These are phyloP conservation scores for Lucifuga dentata DNA, from an alignment of 2,113 vertebrate species.

Conservation along the genomic window DNA sequence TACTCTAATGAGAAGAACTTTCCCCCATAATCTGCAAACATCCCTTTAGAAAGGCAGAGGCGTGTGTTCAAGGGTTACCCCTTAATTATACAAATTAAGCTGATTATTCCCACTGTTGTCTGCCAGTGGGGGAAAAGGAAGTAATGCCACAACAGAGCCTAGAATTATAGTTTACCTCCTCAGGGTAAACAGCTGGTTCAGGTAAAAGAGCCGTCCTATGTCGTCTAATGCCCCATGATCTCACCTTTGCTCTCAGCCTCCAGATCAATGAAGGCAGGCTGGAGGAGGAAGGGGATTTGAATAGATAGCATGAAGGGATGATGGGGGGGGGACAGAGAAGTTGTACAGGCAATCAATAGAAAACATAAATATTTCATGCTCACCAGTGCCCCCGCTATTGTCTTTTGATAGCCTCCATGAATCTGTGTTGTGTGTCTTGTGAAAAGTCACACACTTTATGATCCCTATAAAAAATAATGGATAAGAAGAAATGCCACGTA, in stretches of 20 bases:
- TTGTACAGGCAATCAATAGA: slow-evolving; percentile 58
- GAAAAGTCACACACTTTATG: slow-evolving; percentile 2
- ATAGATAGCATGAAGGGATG: too few species aligned
- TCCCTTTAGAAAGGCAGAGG: slow-evolving; percentile 60
- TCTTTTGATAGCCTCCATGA: slow-evolving; percentile 35
- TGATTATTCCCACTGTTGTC: slow-evolving; percentile 69
- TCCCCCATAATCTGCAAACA: slow-evolving; percentile 63
- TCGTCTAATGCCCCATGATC: neutral
- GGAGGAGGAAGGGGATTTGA: slow-evolving; percentile 36
- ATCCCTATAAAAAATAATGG: slow-evolving; percentile 20
- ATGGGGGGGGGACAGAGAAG: slow-evolving; percentile 11
- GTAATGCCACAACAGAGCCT: slow-evolving; percentile 50
- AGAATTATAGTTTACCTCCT: slow-evolving; percentile 66
- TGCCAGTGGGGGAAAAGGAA: slow-evolving; percentile 59
- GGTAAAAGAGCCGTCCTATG: slow-evolving; percentile 36
- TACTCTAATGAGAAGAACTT: slow-evolving; percentile 35
- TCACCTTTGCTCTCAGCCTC: slow-evolving; percentile 25
- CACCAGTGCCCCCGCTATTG: slow-evolving; percentile 23
- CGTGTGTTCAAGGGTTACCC: slow-evolving; percentile 59
- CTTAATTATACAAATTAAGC: slow-evolving; percentile 71
- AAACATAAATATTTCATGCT: slow-evolving; percentile 71
- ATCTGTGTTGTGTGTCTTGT: slow-evolving; percentile 15
- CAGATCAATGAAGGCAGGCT: slow-evolving; percentile 49
- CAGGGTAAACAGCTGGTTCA: slow-evolving; percentile 49
- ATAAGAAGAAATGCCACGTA: neutral